Base-by-base conservation (phyloP, 2,113 vertebrate species). In the Caretta caretta region DNA sequence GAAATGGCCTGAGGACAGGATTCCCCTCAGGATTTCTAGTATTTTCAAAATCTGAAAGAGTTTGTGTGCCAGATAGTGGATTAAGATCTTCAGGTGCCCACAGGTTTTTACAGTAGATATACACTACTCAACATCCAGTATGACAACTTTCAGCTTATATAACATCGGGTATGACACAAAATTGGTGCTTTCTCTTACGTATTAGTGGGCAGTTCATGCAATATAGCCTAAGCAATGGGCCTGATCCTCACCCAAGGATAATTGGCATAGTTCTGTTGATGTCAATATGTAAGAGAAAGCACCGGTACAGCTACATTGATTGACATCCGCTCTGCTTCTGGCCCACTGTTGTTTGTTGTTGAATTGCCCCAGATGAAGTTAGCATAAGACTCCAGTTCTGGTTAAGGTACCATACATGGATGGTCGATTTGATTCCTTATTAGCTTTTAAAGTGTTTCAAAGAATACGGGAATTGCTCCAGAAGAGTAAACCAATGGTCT, bases 21-120 rank as follows among this genome's bases (percentile, higher is more conserved):
- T 88, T 95, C 91, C 72, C 81, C 46, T 35, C 88, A 85, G 35
- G 62, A 0, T 48, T 57, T 95, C 93, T 78, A 46, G 5, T 80
- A 27, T 88, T 93, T 94, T 95, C 85, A 86, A 95, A 88, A 25
- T 38, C 22, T 72, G 72, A 93, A 92, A n/a, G 50, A 84, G 62
- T 94, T 53, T 56, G 4, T 89, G 17, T 83, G 82, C 9, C 56
- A 59, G 57, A 86, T 95, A 90, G 14, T 35, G 56, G n/a, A 24
- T 86, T 72, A 49, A 16, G 48, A 1, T 22, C 79, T 83, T 91
- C 6, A 2, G 42, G 13, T 16, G 3, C 56, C 78, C 25, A 82
- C 31, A 86, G 46, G 69, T 17, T 89, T 84, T 38, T 48, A 53
- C 83, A 86, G 1, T 46, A 16, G 80, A 42, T 89, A 76, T 80